Evolutionary conservation across 2,113 vertebrate species (phyloP), one percentile per base, ranked within the genome.

Genomic region (Gracilinanus agilis): DNA sequence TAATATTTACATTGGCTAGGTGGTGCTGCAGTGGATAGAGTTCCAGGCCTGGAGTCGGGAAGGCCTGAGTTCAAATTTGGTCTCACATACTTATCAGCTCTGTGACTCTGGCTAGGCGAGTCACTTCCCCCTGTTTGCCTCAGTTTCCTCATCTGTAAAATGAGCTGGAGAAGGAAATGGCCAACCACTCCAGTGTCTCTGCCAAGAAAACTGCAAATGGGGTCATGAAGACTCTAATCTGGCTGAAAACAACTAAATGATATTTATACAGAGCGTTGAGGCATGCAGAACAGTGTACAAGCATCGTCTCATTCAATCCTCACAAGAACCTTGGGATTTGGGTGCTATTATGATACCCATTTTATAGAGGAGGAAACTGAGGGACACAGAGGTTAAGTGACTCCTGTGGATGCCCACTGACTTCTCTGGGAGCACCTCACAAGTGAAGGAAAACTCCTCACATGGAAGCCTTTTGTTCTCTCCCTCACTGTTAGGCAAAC

Each of bases 381-480:
- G 34, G 19, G 19, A 75, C 34, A n/a, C 16, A n/a, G 34, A 75
- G 34, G n/a, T 75, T 75, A 75, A 83, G 19, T 83, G n/a, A 40
- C 67, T 94, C 44, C 8, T 92, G 54, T 92, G 92, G 58, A 90
- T 34, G 96, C 75, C 40, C n/a, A 90, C 29, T 91, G 61, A 21
- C 91, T 49, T 61, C 90, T 90, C 0, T 93, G 96, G 94, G 94
- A 97, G 55, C 89, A 88, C 53, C 13, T 53, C 90, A 44, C 88
- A 88, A 93, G 53, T 55, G 88, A 97, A 83, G n/a, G 67, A 83
- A 83, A 93, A 4, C n/a, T 96, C 83, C 91, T 91, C 89, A 88
- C 83, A 55, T 23, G 25, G 56, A 89, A 95, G 90, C 91, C 25
- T 90, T 44, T 61, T 92, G 89, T 93, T 56, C 89, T 88, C 53